These are phyloP conservation scores for Ictalurus furcatus DNA, from an alignment of 2,113 vertebrate species.

Conservation along the genomic window DNA sequence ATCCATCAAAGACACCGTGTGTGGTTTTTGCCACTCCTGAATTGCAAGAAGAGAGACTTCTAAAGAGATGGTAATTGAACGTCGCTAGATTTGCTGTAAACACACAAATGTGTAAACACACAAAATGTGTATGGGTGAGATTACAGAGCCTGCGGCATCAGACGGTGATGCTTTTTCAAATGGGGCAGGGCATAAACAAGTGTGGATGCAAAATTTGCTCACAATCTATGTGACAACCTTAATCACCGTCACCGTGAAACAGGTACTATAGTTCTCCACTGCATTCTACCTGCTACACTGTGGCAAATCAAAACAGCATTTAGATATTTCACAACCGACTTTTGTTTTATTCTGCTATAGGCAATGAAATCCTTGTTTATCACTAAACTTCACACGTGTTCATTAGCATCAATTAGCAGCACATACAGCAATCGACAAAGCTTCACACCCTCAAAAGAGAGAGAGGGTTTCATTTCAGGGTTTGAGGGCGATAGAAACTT, in stretches of 20 bases:
- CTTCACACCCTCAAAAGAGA: conserved; percentile 45
- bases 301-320: not conserved
- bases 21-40: not conserved
- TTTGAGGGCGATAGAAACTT: conserved; percentile 35
- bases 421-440: conserved; percentile 45
- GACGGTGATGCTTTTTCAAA: conserved; percentile 2
- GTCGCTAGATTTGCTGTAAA: conserved; percentile 19
- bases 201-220: not conserved
- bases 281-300: not conserved
- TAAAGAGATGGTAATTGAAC: conserved; percentile 20
- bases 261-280: not conserved
- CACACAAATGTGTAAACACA: conserved; percentile 15
- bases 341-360: conserved; percentile 15
- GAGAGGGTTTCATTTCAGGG: conserved; percentile 33
- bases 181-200: conserved; percentile 2
- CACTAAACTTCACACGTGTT: conserved; percentile 41
- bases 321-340: not conserved
- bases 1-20: not conserved
- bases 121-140: conserved; percentile 12
- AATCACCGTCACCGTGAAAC: not conserved
- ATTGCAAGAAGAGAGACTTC: conserved; percentile 1
- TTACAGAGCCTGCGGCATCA: conserved; percentile 24
- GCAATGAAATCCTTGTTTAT: conserved; percentile 47
- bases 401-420: conserved; percentile 59
- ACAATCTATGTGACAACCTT: not conserved